A percentile compares a stretch with the other conserved stretches of the same genome.
Evolutionary conservation across 2,797 vertebrate species (phyloP).

Genomic region (Peromyscus attwateri): DNA sequence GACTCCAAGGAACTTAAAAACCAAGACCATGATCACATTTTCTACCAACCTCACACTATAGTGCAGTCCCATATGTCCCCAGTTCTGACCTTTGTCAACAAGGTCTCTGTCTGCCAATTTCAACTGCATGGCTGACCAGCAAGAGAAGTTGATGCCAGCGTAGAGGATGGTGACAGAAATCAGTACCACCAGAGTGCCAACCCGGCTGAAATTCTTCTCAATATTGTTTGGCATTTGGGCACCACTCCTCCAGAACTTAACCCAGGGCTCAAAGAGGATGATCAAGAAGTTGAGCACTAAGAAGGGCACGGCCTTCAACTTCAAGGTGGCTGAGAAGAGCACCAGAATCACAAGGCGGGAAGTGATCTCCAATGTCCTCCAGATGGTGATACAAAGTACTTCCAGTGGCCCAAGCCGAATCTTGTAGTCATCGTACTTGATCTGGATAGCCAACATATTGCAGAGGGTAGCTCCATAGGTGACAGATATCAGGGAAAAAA

Average conservation of each 20-base stretch:
- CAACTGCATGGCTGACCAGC: slow-evolving; percentile 98
- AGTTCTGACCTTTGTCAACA: slow-evolving; percentile 94
- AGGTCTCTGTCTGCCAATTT: slow-evolving; percentile 94
- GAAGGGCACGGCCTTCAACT: slow-evolving; percentile 92
- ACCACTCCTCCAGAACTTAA: slow-evolving; percentile 93
- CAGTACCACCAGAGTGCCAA: slow-evolving; percentile 94
- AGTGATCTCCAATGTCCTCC: slow-evolving; percentile 96
- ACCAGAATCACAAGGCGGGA: slow-evolving; percentile 93
- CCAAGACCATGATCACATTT: slow-evolving; percentile 94
- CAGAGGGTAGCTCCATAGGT: slow-evolving; percentile 96
- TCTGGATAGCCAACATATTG: slow-evolving; percentile 96
- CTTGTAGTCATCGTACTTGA: slow-evolving; percentile 97
- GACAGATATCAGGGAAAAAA: slow-evolving; percentile 94
- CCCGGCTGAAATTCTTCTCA: slow-evolving; percentile 95
- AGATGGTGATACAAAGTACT: slow-evolving; percentile 95
- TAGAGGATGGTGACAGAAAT: slow-evolving; percentile 95
- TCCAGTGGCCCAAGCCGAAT: slow-evolving; percentile 91
- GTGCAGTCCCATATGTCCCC: slow-evolving; percentile 92
- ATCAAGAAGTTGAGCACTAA: slow-evolving; percentile 92
- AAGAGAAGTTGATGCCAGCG: slow-evolving; percentile 97
- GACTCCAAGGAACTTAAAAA: slow-evolving; percentile 85
- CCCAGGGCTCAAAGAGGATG: slow-evolving; percentile 97
- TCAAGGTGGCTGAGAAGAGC: slow-evolving; percentile 95
- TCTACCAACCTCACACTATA: slow-evolving; percentile 93
- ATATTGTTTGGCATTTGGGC: slow-evolving; percentile 91